Evolutionary conservation across 2,113 vertebrate genomes (phyloP), one percentile per base, ranked within the genome.

Genomic region (Nothobranchius kuhntae): DNA sequence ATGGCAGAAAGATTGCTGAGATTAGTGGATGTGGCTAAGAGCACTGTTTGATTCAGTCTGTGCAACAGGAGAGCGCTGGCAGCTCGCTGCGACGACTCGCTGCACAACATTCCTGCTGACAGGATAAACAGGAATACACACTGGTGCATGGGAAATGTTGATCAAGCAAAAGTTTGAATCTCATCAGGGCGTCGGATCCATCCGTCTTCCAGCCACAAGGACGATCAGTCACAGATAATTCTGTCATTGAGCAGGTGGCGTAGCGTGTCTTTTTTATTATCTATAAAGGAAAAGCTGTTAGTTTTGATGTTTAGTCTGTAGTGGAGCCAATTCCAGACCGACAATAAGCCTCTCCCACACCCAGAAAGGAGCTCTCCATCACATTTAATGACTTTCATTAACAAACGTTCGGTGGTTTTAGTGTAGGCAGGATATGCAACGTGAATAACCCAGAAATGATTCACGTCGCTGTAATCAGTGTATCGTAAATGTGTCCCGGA

Each of bases 1-100:
- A 30, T 45, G 65, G 73, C 48, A 75, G 73, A 71, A 66, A 72
- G 73, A 82, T 42, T 55, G 73, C 81, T 61, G 73, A 71, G 76
- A 69, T 78, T 72, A 62, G 59, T 76, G 63, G 10, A 59, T 73
- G 78, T 73, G 70, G 55, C 70, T 53, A 62, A 67, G 61, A 77
- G 78, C 52, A 38, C 70, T 62, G 68, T 73, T 73, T 76, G 71
- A 80, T 57, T 76, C 46, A 7, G 63, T 50, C 30, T 13, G 68
- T 69, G 73, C 68, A 71, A 61, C 73, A 45, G 61, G 61, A 80
- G 50, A 51, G 10, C 55, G 44, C 8, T 75, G 65, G 63, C 70
- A 56, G 64, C 60, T 46, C 42, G 30, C 57, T 5, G 47, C 3
- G 3, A 26, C 61, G 65, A 76, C 71, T 60, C 36, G 47, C 15